Evolutionary conservation across 1,140 invertebrate species (phyloP), one percentile per base, ranked within the genome.

Genomic region (Papilio glaucus): DNA sequence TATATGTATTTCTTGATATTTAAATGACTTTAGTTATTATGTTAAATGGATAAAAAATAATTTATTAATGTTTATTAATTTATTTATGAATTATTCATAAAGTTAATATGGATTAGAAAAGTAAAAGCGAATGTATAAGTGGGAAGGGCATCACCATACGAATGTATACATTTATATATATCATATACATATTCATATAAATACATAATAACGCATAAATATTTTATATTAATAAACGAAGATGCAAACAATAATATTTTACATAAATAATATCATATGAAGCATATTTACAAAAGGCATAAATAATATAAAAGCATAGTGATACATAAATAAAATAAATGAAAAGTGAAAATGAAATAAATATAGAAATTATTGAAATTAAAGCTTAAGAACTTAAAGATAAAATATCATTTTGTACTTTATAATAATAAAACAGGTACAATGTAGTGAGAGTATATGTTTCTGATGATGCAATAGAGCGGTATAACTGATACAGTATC

Each of bases 211-310:
- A 37, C 68, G 49, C 15, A 82, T 72, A 76, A 57, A 76, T 68
- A 68, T 15, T 68, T 49, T 29, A 82, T 76, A 76, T 49, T 53
- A 65, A 82, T 60, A 83, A 82, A 82, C 37, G 79, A 86, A 87
- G 83, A 86, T 83, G 81, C 76, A 83, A 88, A 83, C 78, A 89
- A 89, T 69, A 90, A 85, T 81, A 79, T 83, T 80, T 81, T 85
- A 89, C 84, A 63, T 84, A 90, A 77, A 87, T 87, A 90, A 26
- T 79, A 78, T 72, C 37, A 88, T 86, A 89, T 65, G 83, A 90
- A 88, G 78, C 75, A 83, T 92, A 90, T 92, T 87, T 92, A 90
- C 90, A 92, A 87, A 90, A 90, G 86, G 70, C 62, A 80, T 78
- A 81, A 73, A 75, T 63, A 73, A 71, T 18, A 79, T 77, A 74